Base-by-base conservation (phyloP, 1,140 invertebrate genomes). In the Eriosoma lanigerum region DNA sequence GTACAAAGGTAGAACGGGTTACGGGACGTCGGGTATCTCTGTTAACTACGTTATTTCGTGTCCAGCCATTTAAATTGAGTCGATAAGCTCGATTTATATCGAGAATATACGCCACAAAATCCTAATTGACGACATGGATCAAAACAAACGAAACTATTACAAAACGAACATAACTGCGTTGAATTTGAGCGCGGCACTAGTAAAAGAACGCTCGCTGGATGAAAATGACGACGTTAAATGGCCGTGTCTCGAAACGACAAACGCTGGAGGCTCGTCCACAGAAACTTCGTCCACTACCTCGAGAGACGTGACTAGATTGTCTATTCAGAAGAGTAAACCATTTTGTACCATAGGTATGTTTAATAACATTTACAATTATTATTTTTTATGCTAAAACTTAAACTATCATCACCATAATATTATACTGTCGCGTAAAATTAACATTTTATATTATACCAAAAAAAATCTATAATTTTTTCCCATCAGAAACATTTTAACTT, bases 231-330 rank as follows among this genome's bases (percentile, higher is more conserved):
- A 72, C 17, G 68, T 19, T 24, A 72, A 72, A 72, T 72, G 68
- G 68, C 68, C 68, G 8, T 52, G 46, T 19, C 24, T 72, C 8
- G 68, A 72, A n/a, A 29, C 26, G 3, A 24, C 10, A 2, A 72
- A 46, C 17, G 48, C 24, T 10, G 10, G 52, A 50, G 68, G 26
- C 6, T 52, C 26, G 17, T 72, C 68, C 68, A 72, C 68, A 3
- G 68, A 72, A 9, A 72, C 68, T 3, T 72, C 68, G 1, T 72
- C 68, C 10, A 72, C 68, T 13, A 72, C 68, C 15, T 72, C 68
- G 8, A 72, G 68, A 21, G 68, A 29, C 15, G 46, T n/a, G 12
- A 70, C 66, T 8, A 52, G 46, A 8, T 6, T 46, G 9, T 72
- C 68, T 2, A 29, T 29, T 12, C 46, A 72, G 1, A 52, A 13